These are phyloP conservation scores for Heliconius erato DNA, from an alignment of 2,888 invertebrate species.

Conservation along the genomic window DNA sequence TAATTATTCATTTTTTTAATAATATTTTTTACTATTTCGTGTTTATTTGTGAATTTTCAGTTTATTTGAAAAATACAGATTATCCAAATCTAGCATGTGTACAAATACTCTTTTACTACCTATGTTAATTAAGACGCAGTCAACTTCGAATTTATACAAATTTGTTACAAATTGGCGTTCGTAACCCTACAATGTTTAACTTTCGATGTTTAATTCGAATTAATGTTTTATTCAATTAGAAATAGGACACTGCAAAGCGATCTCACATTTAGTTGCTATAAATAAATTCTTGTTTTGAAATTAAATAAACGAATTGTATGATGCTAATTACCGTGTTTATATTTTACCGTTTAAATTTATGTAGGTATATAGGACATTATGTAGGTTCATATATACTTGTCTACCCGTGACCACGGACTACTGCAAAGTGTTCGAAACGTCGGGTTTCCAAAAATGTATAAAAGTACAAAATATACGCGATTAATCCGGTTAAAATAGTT, in stretches of 20 bases:
- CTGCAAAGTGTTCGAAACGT: no score
- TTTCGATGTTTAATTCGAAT: constrained; percentile 6
- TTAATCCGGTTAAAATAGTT: no score
- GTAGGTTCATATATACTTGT: no score
- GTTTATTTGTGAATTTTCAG: background rate
- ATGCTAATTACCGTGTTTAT: background rate
- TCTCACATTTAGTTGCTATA: background rate
- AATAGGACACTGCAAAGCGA: constrained; percentile 2
- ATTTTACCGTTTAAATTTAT: background rate
- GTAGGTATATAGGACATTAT: no score
- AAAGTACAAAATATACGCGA: no score
- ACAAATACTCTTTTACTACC: background rate
- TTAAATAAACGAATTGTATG: background rate
- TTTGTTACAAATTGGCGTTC: constrained; percentile 15
- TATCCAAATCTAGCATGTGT: background rate
- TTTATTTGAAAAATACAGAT: background rate
- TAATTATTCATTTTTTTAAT: background rate
- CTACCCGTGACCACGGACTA: no score
- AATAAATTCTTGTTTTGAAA: constrained; percentile 4
- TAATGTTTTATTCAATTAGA: constrained; percentile 23
- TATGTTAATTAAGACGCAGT: constrained; percentile 1
- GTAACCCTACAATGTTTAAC: constrained; percentile 14
- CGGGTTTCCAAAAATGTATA: no score
- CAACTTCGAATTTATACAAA: constrained; percentile 2
- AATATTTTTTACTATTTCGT: background rate